phyloP scores from a whole-genome alignment of 2,797 vertebrate species.

The Lagocephalus sceleratus region DNA sequence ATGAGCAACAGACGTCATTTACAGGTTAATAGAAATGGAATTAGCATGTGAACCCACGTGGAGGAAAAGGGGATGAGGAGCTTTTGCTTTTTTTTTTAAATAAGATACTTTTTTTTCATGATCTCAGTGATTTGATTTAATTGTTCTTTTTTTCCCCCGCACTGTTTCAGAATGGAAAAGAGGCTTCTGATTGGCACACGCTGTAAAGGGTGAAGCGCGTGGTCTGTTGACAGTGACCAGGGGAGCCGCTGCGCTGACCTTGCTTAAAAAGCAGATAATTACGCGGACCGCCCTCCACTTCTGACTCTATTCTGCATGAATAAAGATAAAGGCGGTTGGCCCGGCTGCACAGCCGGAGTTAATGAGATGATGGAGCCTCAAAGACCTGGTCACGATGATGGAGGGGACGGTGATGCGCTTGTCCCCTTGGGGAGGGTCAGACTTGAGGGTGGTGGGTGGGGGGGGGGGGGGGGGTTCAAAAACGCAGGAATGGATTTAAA shows the following conservation, averaged over 20 bases:
- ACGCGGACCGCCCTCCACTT: constrained; percentile 37
- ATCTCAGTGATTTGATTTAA: constrained; percentile 46
- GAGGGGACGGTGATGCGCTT: constrained; percentile 22
- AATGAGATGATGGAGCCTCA: constrained; percentile 68
- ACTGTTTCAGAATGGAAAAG: constrained; percentile 54
- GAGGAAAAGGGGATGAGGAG: constrained; percentile 12
- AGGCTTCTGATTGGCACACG: constrained; percentile 64
- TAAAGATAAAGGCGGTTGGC: constrained; percentile 63
- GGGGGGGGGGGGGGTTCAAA: constrained; percentile 18
- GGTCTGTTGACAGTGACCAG: constrained; percentile 46
- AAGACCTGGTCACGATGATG: constrained; percentile 53
- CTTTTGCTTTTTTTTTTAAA: constrained; percentile 7
- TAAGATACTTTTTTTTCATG: constrained; percentile 54
- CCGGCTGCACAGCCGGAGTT: constrained; percentile 47
- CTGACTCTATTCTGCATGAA: constrained; percentile 44
- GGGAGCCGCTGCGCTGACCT: constrained; percentile 46
- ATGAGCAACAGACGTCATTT: constrained; percentile 68
- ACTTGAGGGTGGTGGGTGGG: too few species aligned
- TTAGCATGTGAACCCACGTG: constrained; percentile 49
- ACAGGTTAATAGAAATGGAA: constrained; percentile 63
- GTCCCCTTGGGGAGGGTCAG: constrained; percentile 26
- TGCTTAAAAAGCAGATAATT: constrained; percentile 69
- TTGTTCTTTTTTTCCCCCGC: constrained; percentile 64
- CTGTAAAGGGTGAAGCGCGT: constrained; percentile 53
- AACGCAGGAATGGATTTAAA: constrained; percentile 40